Evolutionary conservation across 2,888 invertebrate species (phyloP).

Genomic region (Protophormia terraenovae): DNA sequence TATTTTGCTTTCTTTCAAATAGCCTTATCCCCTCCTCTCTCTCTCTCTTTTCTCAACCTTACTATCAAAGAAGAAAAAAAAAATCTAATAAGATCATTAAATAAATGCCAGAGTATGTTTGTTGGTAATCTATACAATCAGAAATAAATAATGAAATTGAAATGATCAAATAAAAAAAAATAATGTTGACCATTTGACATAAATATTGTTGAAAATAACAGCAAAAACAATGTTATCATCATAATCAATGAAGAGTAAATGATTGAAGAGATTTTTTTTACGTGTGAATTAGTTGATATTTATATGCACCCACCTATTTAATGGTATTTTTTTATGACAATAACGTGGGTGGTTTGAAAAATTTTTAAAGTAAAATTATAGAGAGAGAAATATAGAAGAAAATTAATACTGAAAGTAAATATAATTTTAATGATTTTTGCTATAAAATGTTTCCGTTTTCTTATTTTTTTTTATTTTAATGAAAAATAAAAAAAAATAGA

Average conservation of each 20-base stretch:
- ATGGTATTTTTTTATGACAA: not conserved
- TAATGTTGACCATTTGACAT: conserved; percentile 8
- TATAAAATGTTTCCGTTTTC: too few species aligned
- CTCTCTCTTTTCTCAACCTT: not conserved
- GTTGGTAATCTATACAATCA: not conserved
- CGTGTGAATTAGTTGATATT: not conserved
- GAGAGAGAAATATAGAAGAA: too few species aligned
- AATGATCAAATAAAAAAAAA: not conserved
- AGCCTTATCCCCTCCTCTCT: not conserved
- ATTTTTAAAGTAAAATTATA: not conserved
- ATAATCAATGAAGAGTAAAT: not conserved
- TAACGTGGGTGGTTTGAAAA: not conserved
- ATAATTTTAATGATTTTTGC: too few species aligned
- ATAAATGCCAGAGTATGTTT: not conserved
- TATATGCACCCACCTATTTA: not conserved
- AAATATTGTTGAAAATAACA: not conserved
- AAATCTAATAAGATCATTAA: not conserved
- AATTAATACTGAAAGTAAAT: too few species aligned
- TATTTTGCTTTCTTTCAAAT: not conserved
- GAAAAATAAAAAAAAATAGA: too few species aligned
- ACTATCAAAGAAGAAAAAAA: too few species aligned
- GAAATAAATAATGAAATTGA: not conserved
- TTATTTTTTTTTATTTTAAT: too few species aligned
- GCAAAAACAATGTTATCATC: not conserved
- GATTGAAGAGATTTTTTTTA: not conserved